Percentiles rank a stretch among this genome's conserved stretches.
These are phyloP conservation scores for Leptinotarsa lineolata DNA, from an alignment of 1,140 invertebrate genomes.

Conservation along the genomic window DNA sequence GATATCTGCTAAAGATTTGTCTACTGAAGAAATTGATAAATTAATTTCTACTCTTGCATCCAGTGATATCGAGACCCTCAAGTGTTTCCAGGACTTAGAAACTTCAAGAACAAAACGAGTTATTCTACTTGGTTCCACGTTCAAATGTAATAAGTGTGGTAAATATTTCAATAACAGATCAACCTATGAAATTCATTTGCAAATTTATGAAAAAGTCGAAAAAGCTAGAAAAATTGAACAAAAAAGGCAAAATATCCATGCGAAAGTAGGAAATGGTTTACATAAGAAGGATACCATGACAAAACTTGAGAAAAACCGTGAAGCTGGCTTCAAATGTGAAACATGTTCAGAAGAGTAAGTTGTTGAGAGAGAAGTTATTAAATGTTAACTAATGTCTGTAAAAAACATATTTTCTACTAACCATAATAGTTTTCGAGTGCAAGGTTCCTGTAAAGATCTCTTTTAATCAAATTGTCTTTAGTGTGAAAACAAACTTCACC, in stretches of 20 bases:
- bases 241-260: too few relatives aligned
- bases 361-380: too few relatives aligned
- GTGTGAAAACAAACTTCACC: too few relatives aligned
- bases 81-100: neutral
- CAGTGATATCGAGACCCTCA: neutral
- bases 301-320: too few relatives aligned
- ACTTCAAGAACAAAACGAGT: neutral
- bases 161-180: neutral
- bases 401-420: too few relatives aligned
- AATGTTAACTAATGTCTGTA: too few relatives aligned
- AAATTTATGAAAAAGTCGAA: neutral
- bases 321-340: neutral
- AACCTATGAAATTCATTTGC: neutral
- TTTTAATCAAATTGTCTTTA: too few relatives aligned
- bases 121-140: neutral
- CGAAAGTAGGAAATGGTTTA: too few relatives aligned
- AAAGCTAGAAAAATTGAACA: neutral
- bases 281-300: too few relatives aligned
- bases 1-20: neutral
- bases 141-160: neutral
- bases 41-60: neutral
- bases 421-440: too few relatives aligned
- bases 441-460: too few relatives aligned
- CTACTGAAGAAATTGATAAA: neutral
- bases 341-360: neutral